Percentiles rank a stretch among this genome's conserved stretches.
phyloP scores from a whole-genome alignment of 2,113 vertebrate genomes.

The Chrysochloris asiatica region DNA sequence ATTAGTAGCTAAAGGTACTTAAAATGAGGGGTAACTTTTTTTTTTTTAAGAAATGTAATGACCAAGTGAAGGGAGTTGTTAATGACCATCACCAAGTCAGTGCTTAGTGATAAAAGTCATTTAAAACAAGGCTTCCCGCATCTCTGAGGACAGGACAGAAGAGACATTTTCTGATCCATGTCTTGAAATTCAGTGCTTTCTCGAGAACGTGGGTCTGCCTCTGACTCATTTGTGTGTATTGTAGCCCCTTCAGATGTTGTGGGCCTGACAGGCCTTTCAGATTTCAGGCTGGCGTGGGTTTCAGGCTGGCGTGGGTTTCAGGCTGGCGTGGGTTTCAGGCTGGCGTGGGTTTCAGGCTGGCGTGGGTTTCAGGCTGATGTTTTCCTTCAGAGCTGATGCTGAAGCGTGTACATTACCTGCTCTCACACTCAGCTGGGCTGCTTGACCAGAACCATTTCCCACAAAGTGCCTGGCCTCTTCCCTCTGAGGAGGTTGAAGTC shows the following conservation, averaged over 20 bases:
- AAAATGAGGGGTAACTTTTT: not conserved
- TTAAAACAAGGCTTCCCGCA: no score
- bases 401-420: conserved; percentile 61
- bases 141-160: not conserved
- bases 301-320: no score
- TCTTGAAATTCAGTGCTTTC: not conserved
- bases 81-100: not conserved
- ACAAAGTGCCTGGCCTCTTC: conserved; percentile 55
- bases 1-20: not conserved
- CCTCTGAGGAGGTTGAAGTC: not conserved
- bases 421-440: conserved; percentile 73
- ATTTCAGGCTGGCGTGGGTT: no score
- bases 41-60: not conserved
- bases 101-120: not conserved
- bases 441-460: conserved; percentile 63
- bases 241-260: not conserved
- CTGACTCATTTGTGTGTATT: not conserved
- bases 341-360: no score
- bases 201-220: not conserved
- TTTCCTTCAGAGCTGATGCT: no score
- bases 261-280: no score
- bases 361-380: no score
- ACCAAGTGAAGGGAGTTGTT: not conserved
- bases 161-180: not conserved
- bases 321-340: no score